phyloP scores from a whole-genome alignment of 1,140 invertebrate species.

The Atta cephalotes region DNA sequence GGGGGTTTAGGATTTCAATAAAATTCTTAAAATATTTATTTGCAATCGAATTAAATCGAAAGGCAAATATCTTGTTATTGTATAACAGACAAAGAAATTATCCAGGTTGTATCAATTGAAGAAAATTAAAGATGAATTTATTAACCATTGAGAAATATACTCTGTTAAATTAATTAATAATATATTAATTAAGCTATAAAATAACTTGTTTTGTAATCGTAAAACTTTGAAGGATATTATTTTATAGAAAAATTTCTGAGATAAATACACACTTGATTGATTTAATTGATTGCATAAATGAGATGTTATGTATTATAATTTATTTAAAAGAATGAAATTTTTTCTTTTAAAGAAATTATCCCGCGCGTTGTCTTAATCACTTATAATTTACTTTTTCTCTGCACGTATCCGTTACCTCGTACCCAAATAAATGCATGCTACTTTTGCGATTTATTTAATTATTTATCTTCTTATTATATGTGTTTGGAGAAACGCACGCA shows the following conservation, averaged over 20 bases:
- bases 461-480: conserved; percentile 17
- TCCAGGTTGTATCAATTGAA: neutral
- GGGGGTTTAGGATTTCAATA: neutral
- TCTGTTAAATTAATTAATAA: conserved; percentile 13
- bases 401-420: neutral
- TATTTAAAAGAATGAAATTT: neutral
- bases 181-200: conserved; percentile 1
- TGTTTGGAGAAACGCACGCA: neutral
- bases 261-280: neutral
- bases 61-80: neutral
- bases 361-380: too few species aligned
- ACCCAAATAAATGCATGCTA: conserved; percentile 5
- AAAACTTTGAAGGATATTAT: neutral
- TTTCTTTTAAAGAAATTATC: too few species aligned
- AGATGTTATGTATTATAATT: neutral
- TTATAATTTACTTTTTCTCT: neutral
- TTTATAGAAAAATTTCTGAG: neutral
- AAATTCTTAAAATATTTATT: neutral
- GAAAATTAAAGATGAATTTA: neutral
- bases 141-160: neutral
- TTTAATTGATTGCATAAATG: neutral
- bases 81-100: neutral
- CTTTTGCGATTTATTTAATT: conserved; percentile 15
- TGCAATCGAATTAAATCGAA: neutral
- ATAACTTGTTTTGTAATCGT: neutral